Percentiles rank a stretch among this genome's conserved stretches.
Conservation (phyloP, 1,140 invertebrate species). For the Aphelenchoides fujianensis region DNA sequence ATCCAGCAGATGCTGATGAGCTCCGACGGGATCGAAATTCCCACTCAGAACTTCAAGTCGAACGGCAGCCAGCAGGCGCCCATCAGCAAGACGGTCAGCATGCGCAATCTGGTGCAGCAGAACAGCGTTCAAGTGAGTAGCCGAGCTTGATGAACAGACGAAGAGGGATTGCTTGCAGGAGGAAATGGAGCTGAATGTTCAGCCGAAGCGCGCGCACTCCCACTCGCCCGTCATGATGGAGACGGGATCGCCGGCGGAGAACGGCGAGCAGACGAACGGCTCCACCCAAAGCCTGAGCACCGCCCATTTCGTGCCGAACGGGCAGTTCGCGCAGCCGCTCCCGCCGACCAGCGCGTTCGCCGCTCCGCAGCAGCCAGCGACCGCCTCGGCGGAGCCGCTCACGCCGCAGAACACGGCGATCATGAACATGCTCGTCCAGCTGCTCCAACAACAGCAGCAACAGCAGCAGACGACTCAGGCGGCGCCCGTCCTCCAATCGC, state of each 20-base stretch:
- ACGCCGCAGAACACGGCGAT: background rate
- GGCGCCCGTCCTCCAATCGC: constrained; percentile 27
- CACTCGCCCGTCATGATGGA: constrained; percentile 49
- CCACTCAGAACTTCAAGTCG: constrained; percentile 27
- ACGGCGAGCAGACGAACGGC: constrained; percentile 23
- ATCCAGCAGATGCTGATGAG: constrained; percentile 12
- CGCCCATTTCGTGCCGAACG: constrained; percentile 4
- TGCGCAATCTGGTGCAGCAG: constrained; percentile 31
- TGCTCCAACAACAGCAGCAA: constrained; percentile 26
- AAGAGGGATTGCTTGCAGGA: constrained; percentile 26
- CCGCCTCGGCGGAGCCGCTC: background rate
- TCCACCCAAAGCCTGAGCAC: constrained; percentile 22
- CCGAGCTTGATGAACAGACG: too few relatives aligned
- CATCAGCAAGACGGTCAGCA: constrained; percentile 30
- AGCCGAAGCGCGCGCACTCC: constrained; percentile 50
- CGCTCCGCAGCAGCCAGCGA: constrained; percentile 6
- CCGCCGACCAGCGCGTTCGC: background rate
- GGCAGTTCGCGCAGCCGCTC: background rate
- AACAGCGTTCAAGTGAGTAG: constrained; percentile 9
- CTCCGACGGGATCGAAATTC: constrained; percentile 27
- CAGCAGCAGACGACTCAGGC: constrained; percentile 18
- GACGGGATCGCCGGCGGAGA: constrained; percentile 26
- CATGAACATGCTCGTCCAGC: background rate
- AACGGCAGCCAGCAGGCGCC: constrained; percentile 20
- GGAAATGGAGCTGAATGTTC: constrained; percentile 23